These are phyloP conservation scores for Drosophila equinoxialis DNA, from an alignment of 1,140 invertebrate species.

Conservation along the genomic window DNA sequence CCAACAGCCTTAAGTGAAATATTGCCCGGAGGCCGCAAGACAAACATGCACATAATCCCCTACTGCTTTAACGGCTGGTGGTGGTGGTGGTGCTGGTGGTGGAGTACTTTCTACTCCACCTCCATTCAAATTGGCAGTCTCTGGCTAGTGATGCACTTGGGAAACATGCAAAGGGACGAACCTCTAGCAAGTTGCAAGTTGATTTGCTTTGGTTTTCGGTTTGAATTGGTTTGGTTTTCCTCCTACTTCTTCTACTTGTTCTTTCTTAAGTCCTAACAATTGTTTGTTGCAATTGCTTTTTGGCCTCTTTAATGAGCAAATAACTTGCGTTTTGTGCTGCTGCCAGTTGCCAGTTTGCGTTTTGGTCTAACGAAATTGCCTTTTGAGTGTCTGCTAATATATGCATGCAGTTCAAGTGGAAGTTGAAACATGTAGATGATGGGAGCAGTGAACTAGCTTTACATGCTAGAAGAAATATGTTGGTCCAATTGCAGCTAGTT, in stretches of 20 bases:
- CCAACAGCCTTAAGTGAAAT: constrained; percentile 61
- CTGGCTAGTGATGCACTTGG: constrained; percentile 30
- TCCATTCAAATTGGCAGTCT: constrained; percentile 61
- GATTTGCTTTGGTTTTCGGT: constrained; percentile 39
- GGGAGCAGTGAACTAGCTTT: not conserved
- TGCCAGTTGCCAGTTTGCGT: constrained; percentile 15
- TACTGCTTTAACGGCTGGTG: not conserved
- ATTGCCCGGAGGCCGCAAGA: constrained; percentile 45
- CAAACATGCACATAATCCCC: constrained; percentile 8
- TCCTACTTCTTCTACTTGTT: constrained; percentile 5
- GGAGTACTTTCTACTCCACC: not conserved
- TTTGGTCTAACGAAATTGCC: constrained; percentile 47
- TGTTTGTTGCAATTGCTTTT: constrained; percentile 55
- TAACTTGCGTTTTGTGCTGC: constrained; percentile 38
- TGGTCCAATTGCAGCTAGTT: constrained; percentile 40
- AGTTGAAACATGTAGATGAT: constrained; percentile 2
- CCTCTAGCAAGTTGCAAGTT: constrained; percentile 25
- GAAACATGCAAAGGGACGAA: constrained; percentile 61
- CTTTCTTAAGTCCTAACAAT: constrained; percentile 32
- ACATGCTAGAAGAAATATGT: constrained; percentile 4
- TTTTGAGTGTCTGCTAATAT: constrained; percentile 56
- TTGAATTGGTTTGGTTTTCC: constrained; percentile 41
- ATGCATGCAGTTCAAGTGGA: constrained; percentile 43
- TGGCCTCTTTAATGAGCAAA: constrained; percentile 66
- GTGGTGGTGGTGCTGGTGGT: not conserved